Evolutionary conservation across 2,888 invertebrate genomes (phyloP).

Genomic region (Rhogogaster chlorosoma): DNA sequence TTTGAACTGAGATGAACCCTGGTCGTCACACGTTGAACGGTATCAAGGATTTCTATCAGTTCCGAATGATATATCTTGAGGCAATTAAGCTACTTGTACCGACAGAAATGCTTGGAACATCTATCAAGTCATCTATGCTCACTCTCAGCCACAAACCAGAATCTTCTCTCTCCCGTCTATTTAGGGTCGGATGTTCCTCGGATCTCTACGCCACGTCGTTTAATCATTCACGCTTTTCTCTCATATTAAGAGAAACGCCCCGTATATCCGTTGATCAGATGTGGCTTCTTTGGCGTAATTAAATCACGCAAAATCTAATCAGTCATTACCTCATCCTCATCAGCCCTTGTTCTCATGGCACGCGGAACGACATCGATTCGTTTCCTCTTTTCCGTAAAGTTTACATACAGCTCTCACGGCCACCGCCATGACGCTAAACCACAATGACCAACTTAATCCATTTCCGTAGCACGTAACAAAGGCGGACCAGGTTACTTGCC

Average conservation of each 20-base stretch:
- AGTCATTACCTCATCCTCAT: neutral
- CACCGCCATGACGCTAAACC: neutral
- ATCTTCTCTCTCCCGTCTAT: constrained; percentile 15
- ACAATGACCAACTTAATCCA: constrained; percentile 20
- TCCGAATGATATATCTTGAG: constrained; percentile 11
- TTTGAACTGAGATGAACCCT: constrained; percentile 34
- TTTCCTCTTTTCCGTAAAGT: neutral
- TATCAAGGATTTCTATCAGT: constrained; percentile 28
- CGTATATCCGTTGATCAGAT: neutral
- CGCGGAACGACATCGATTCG: neutral
- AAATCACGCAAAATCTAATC: neutral
- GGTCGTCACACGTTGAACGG: constrained; percentile 30
- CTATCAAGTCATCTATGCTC: constrained; percentile 42
- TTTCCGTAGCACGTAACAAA: constrained; percentile 16
- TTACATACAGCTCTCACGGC: neutral
- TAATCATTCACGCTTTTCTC: constrained; percentile 23
- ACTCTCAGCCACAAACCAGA: constrained; percentile 14
- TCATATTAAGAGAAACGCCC: constrained; percentile 15
- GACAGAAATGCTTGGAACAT: constrained; percentile 31
- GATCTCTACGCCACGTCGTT: constrained; percentile 11
- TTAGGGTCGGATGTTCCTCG: neutral
- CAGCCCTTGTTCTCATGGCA: neutral
- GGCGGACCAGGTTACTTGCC: constrained; percentile 4
- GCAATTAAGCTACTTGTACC: constrained; percentile 42
- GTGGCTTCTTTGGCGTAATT: neutral